Evolutionary conservation across 2,888 invertebrate genomes (phyloP).

Genomic region (Amphiduros pacificus): DNA sequence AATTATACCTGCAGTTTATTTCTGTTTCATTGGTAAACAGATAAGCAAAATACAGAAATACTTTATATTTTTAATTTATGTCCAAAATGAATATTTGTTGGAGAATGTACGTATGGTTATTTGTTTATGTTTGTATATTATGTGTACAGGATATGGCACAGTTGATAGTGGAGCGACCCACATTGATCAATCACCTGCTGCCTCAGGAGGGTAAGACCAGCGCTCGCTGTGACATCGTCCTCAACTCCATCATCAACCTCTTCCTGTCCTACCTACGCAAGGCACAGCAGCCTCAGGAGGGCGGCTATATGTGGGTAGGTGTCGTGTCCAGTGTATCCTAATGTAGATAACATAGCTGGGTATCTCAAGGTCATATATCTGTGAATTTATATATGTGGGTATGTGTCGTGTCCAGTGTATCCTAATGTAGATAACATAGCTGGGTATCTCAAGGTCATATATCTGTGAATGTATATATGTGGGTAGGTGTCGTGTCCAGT

Average conservation of each 20-base stretch:
- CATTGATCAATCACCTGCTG: conserved; percentile 80
- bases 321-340: too few species aligned
- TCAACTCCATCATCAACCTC: conserved; percentile 51
- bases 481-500: too few species aligned
- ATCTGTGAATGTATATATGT: too few species aligned
- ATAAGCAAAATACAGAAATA: too few species aligned
- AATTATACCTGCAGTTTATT: not conserved
- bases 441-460: too few species aligned
- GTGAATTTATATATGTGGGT: too few species aligned
- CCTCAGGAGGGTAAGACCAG: conserved; percentile 58
- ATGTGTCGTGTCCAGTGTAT: too few species aligned
- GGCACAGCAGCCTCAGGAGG: conserved; percentile 68
- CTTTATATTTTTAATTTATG: not conserved
- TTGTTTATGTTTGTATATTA: not conserved
- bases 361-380: too few species aligned
- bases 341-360: too few species aligned
- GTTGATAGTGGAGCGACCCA: conserved; percentile 85
- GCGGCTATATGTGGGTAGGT: conserved; percentile 62
- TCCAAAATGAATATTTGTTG: not conserved
- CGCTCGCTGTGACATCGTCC: conserved; percentile 35
- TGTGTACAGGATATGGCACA: conserved; percentile 80
- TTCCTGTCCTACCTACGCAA: conserved; percentile 57
- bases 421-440: too few species aligned
- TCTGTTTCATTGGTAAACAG: too few species aligned
- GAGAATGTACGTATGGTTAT: not conserved